Conservation (phyloP, 1,140 invertebrate genomes). For the Fopius arisanus region DNA sequence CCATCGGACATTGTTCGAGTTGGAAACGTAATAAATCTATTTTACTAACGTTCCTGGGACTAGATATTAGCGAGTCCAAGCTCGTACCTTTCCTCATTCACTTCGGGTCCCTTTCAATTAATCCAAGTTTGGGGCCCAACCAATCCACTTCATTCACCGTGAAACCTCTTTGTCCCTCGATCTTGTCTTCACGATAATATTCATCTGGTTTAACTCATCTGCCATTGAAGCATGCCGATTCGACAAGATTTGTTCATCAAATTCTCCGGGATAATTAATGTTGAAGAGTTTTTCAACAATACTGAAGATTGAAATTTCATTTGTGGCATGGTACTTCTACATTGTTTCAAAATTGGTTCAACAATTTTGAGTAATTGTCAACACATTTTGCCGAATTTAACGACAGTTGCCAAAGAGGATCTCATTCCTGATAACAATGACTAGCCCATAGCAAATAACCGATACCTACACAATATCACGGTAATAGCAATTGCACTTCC, state of each 20-base stretch:
- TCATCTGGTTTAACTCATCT: not conserved
- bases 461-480: no score
- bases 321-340: not conserved
- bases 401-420: not conserved
- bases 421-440: not conserved
- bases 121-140: not conserved
- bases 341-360: not conserved
- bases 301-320: not conserved
- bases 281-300: not conserved
- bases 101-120: slow-evolving; percentile 6
- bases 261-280: not conserved
- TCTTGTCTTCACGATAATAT: not conserved
- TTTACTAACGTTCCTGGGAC: slow-evolving; percentile 18
- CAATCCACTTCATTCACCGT: not conserved
- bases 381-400: not conserved
- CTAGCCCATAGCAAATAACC: not conserved
- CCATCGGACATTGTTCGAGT: slow-evolving; percentile 45
- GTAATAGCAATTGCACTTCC: no score
- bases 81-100: slow-evolving; percentile 18
- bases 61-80: slow-evolving; percentile 27
- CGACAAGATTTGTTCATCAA: not conserved
- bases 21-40: slow-evolving; percentile 45
- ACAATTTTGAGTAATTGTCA: not conserved
- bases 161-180: not conserved
- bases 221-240: not conserved